These are phyloP conservation scores for Otocyon megalotis DNA, from an alignment of 2,113 vertebrate species.

Conservation along the genomic window DNA sequence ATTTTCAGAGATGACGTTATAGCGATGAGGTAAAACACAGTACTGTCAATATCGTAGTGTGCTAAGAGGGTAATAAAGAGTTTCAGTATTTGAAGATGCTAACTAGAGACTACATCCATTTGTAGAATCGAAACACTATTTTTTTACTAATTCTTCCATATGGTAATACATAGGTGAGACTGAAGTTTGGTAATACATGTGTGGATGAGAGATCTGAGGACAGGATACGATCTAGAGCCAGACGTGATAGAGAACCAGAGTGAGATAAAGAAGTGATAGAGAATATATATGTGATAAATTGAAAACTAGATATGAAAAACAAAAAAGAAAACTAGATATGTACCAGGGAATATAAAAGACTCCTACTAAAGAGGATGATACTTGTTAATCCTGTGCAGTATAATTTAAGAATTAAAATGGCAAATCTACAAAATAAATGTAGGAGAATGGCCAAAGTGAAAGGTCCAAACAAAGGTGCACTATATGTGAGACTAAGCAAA, in stretches of 20 bases:
- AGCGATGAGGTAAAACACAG: slow-evolving; percentile 87
- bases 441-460: background rate
- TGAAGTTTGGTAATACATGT: background rate
- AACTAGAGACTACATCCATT: slow-evolving; percentile 78
- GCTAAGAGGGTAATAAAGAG: slow-evolving; percentile 82
- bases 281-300: background rate
- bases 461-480: background rate
- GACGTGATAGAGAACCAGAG: background rate
- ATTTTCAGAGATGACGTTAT: slow-evolving; percentile 82
- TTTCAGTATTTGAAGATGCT: slow-evolving; percentile 82
- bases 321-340: background rate
- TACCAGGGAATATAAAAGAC: background rate
- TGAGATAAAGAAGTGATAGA: background rate
- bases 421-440: background rate
- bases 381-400: background rate
- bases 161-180: background rate
- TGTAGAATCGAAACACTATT: slow-evolving; percentile 48
- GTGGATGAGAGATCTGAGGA: background rate
- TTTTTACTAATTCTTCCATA: slow-evolving; percentile 36
- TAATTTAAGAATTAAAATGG: slow-evolving; percentile 33
- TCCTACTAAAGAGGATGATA: background rate
- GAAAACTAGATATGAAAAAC: background rate
- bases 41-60: slow-evolving; percentile 80
- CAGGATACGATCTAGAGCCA: background rate
- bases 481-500: background rate